Conservation (phyloP, 2,888 invertebrate genomes). For the Meghimatium bilineatum region DNA sequence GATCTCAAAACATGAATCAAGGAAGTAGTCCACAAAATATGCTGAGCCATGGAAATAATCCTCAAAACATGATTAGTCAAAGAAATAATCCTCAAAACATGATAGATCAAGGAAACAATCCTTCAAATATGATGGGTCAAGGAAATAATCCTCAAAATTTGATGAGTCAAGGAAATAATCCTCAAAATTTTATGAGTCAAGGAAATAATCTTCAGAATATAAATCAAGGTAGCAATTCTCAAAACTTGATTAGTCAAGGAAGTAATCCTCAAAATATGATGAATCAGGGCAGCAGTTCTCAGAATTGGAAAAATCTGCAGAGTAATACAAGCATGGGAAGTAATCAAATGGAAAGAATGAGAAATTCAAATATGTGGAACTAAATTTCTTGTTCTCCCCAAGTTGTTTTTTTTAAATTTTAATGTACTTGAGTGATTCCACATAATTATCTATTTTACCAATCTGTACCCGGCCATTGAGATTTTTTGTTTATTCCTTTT, state of each 20-base stretch:
- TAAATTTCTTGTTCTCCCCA: background rate
- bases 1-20: background rate
- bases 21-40: background rate
- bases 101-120: background rate
- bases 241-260: background rate
- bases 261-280: constrained; percentile 24
- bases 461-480: background rate
- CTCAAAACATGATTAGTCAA: background rate
- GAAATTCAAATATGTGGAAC: constrained; percentile 37
- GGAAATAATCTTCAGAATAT: background rate
- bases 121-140: background rate
- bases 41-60: background rate
- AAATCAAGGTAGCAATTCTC: background rate
- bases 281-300: background rate
- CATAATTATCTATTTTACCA: background rate
- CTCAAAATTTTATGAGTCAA: background rate
- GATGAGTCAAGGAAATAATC: background rate
- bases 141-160: constrained; percentile 17
- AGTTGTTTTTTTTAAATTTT: background rate
- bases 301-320: background rate
- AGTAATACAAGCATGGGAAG: background rate
- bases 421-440: background rate
- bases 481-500: background rate
- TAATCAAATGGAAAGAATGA: constrained; percentile 16
- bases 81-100: constrained; percentile 8